These are phyloP conservation scores for Anhinga rufa DNA, from an alignment of 2,113 vertebrate species.

Conservation along the genomic window DNA sequence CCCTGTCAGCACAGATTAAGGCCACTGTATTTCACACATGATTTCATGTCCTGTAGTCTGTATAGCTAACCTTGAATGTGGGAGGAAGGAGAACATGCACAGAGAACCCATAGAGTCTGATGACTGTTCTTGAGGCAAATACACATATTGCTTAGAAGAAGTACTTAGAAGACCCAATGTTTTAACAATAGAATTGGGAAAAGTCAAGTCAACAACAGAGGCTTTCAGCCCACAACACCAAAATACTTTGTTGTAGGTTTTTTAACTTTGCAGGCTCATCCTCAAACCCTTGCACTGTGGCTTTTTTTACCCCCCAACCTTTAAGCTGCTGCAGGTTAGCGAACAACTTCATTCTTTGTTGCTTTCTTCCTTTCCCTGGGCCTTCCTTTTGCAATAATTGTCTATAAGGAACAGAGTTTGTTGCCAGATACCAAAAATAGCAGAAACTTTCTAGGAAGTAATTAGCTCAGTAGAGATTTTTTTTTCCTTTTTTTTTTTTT, in stretches of 20 bases:
- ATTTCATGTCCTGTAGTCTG: not conserved
- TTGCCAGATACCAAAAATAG: not conserved
- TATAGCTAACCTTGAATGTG: not conserved
- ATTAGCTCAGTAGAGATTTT: not conserved
- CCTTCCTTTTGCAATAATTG: not conserved
- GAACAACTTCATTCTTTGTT: not conserved
- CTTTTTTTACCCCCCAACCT: not conserved
- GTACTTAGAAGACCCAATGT: not conserved
- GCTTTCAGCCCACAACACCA: not conserved
- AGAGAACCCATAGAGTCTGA: not conserved
- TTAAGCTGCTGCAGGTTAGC: not conserved
- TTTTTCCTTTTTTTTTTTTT: not conserved
- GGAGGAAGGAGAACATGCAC: not conserved
- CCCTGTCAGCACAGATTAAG: not conserved
- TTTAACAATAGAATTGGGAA: not conserved
- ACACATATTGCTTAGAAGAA: not conserved
- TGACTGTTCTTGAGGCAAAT: not conserved
- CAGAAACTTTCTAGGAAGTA: not conserved
- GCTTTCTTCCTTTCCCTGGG: not conserved
- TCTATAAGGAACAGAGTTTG: not conserved
- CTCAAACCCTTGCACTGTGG: not conserved
- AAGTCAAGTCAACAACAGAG: not conserved
- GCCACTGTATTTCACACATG: not conserved
- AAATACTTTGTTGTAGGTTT: not conserved
- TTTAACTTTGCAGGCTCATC: not conserved